Evolutionary conservation across 2,113 vertebrate species (phyloP).

Genomic region (Pipa parva): DNA sequence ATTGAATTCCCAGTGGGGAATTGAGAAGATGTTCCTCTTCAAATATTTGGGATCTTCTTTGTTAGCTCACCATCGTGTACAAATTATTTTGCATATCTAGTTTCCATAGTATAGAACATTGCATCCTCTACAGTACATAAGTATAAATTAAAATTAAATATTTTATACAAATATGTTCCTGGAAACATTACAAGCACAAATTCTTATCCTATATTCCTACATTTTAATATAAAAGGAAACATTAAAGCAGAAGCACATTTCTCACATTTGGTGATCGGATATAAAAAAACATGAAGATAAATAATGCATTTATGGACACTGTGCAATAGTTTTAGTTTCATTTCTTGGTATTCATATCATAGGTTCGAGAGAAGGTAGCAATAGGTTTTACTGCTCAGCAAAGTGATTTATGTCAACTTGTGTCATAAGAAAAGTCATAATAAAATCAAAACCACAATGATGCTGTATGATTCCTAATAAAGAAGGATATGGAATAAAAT

Average conservation of each 20-base stretch:
- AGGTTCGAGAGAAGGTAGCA: constrained; percentile 12
- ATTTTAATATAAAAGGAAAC: neutral
- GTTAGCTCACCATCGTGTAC: too few species aligned
- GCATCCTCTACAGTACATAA: too few species aligned
- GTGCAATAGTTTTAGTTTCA: constrained; percentile 24
- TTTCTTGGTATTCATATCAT: constrained; percentile 29
- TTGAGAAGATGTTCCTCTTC: too few species aligned
- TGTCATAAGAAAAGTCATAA: neutral
- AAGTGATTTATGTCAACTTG: neutral
- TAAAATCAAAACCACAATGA: constrained; percentile 4
- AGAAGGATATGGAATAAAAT: too few species aligned
- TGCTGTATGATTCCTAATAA: too few species aligned
- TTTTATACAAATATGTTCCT: too few species aligned
- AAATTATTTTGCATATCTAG: too few species aligned
- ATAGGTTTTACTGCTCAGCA: neutral
- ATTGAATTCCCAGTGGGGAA: too few species aligned
- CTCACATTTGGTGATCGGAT: constrained; percentile 39
- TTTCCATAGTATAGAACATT: too few species aligned
- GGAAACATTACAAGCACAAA: too few species aligned
- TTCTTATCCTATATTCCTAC: neutral
- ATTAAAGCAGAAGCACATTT: constrained; percentile 34
- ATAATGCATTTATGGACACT: constrained; percentile 35
- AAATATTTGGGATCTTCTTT: too few species aligned
- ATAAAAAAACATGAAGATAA: constrained; percentile 42
- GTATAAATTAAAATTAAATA: too few species aligned